A percentile compares a stretch with the other conserved stretches of the same genome.
These are phyloP conservation scores for Gobio occitaniae DNA, from an alignment of 2,797 vertebrate genomes.

Conservation along the genomic window DNA sequence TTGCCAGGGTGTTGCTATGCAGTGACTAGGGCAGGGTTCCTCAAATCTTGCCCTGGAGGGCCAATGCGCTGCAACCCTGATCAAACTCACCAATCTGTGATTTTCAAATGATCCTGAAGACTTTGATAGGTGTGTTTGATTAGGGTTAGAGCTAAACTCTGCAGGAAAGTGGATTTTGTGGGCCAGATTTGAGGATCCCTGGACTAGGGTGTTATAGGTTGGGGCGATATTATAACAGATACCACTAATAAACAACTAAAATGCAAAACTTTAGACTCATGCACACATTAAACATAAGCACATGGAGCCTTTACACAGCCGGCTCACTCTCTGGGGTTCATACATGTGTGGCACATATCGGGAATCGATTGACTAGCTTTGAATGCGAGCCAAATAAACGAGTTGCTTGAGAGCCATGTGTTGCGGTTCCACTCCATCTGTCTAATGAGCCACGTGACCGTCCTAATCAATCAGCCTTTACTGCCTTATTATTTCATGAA, in stretches of 20 bases:
- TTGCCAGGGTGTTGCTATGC: not conserved
- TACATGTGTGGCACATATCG: conserved; percentile 60
- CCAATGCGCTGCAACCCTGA: no score
- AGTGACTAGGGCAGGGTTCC: not conserved
- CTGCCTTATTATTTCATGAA: conserved; percentile 65
- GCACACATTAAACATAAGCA: not conserved
- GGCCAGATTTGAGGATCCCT: no score
- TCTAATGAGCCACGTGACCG: conserved; percentile 69
- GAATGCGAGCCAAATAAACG: conserved; percentile 60
- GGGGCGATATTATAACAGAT: not conserved
- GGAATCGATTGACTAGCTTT: conserved; percentile 67
- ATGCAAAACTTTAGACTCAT: not conserved
- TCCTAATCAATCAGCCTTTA: conserved; percentile 83
- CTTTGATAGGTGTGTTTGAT: no score
- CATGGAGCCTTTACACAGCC: not conserved
- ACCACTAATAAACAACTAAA: not conserved
- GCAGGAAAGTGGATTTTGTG: no score
- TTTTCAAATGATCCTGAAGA: no score
- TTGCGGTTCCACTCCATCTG: conserved; percentile 56
- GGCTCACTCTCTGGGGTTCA: conserved; percentile 54
- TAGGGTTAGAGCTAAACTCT: no score
- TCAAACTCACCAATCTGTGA: no score
- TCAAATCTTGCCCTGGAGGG: no score
- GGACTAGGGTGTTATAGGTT: not conserved
- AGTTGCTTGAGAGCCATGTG: conserved; percentile 63